Conservation (phyloP, 2,888 invertebrate species). For the Nymphalis c-album region DNA sequence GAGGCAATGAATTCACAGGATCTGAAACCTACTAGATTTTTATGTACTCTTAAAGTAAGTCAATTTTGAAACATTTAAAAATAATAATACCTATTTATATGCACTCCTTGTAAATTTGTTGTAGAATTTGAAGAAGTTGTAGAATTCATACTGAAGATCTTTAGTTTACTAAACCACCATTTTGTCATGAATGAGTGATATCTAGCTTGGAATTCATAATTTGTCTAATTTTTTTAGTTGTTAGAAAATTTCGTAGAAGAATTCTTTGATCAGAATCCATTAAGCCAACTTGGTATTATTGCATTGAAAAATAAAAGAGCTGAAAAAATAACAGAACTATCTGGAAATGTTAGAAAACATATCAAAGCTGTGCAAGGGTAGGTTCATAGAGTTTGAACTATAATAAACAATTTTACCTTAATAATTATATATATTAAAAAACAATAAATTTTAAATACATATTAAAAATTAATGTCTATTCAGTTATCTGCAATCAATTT, state of each 20-base stretch:
- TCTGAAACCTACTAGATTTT: constrained; percentile 94
- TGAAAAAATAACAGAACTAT: constrained; percentile 94
- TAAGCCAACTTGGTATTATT: constrained; percentile 97
- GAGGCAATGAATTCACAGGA: constrained; percentile 97
- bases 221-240: constrained; percentile 81
- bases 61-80: neutral
- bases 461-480: neutral
- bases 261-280: constrained; percentile 99
- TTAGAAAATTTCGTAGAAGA: constrained; percentile 96
- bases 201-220: neutral
- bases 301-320: constrained; percentile 95
- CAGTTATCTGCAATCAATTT: neutral
- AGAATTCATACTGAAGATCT: no score
- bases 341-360: constrained; percentile 92
- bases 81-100: no score
- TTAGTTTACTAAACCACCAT: no score
- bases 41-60: constrained; percentile 91
- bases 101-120: no score
- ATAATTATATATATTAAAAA: no score
- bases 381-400: neutral
- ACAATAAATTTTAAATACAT: no score
- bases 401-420: no score
- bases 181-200: neutral
- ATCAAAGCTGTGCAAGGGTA: constrained; percentile 85
- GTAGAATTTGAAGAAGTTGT: no score